Conservation (phyloP, 2,113 vertebrate genomes). For the Mustela nigripes region DNA sequence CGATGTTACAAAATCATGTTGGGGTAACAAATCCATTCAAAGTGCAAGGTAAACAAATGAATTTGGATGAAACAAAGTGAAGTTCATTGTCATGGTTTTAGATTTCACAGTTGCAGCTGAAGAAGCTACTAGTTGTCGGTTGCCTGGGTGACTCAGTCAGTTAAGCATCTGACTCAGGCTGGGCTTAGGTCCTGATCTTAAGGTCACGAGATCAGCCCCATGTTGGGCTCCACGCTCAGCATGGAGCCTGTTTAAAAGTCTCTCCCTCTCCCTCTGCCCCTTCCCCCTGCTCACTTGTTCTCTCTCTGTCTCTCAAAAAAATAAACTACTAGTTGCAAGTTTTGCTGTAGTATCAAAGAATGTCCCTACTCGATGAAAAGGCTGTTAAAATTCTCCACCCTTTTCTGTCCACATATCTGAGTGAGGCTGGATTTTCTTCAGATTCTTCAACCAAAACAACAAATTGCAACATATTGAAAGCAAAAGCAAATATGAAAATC, state of each 20-base stretch:
- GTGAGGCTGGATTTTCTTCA: not conserved
- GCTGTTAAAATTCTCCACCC: not conserved
- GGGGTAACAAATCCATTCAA: not conserved
- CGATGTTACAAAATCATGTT: not conserved
- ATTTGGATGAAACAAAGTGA: not conserved
- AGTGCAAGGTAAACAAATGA: not conserved
- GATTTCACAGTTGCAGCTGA: not conserved
- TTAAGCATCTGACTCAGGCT: not conserved
- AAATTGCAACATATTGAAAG: not conserved
- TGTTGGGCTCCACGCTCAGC: not conserved
- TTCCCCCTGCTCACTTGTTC: not conserved
- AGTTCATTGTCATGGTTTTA: not conserved
- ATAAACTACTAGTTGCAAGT: not conserved
- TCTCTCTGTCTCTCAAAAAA: not conserved
- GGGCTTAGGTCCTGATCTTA: not conserved
- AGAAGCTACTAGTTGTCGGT: not conserved
- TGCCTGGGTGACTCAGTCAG: not conserved
- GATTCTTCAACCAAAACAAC: slow-evolving; percentile 16
- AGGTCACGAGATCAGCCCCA: not conserved
- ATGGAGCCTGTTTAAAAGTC: not conserved
- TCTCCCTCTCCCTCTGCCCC: not conserved
- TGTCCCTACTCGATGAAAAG: not conserved
- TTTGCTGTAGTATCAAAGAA: not conserved
- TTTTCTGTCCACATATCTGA: not conserved
- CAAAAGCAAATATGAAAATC: not conserved